Conservation (phyloP, 2,888 invertebrate species). For the Aleiodes leptofemur region DNA sequence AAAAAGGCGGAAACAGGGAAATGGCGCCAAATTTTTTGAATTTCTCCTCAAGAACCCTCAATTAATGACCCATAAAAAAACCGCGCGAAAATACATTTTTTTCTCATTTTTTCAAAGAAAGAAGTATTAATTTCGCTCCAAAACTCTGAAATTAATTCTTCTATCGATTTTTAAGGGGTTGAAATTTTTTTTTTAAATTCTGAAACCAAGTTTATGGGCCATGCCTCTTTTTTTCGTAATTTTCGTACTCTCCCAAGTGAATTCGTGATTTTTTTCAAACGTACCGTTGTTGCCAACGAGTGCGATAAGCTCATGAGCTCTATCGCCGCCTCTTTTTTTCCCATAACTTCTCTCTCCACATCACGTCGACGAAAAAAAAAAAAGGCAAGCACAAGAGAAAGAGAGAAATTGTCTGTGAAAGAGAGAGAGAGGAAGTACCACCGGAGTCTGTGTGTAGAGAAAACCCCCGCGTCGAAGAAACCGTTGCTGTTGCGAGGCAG, state of each 20-base stretch:
- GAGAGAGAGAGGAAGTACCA: background rate
- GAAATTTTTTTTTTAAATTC: no score
- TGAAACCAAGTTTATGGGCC: no score
- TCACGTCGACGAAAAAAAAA: background rate
- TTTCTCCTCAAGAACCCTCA: no score
- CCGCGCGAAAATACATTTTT: no score
- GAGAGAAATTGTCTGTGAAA: conserved; percentile 15
- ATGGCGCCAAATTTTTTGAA: no score
- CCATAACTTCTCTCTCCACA: background rate
- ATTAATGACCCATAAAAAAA: no score
- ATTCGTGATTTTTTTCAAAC: background rate
- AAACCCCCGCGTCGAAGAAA: conserved; percentile 51
- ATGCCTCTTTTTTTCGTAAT: no score
- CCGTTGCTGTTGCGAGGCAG: conserved; percentile 63
- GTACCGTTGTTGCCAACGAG: conserved; percentile 3
- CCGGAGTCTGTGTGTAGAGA: background rate
- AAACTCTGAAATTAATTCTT: no score
- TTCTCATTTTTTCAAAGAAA: no score
- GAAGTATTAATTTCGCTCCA: no score
- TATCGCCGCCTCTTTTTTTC: conserved; percentile 4
- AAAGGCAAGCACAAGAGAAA: conserved; percentile 7
- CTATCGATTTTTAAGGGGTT: no score
- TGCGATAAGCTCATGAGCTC: conserved; percentile 17
- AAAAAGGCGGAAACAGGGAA: no score
- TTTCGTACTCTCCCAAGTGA: background rate